Base-by-base conservation (phyloP, 2,113 vertebrate species). In the Sander vitreus region DNA sequence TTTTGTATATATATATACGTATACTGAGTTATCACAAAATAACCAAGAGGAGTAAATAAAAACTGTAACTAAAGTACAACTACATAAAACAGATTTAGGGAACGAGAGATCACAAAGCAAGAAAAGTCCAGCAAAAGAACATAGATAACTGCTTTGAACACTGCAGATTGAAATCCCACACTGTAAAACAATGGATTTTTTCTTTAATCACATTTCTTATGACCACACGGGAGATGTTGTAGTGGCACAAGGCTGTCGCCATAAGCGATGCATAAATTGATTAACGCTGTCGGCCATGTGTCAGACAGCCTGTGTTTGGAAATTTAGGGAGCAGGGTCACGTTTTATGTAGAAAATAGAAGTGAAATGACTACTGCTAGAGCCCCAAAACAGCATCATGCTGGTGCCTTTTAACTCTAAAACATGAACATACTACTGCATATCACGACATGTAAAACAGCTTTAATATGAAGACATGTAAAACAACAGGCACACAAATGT, bases 211-310 rank as follows among this genome's bases (percentile, higher is more conserved):
- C 8, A 53, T 71, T 66, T 74, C 68, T 43, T 39, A 12, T 16
- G 10, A 30, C 33, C 50, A 72, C 67, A 19, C 30, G 7, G 27
- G 47, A 75, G 54, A 13, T n/a, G 13, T 53, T 47, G 39, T 5
- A 47, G 43, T 9, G 39, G 50, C 59, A 58, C 13, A 12, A 53
- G 50, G 18, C 39, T 11, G 9, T 55, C 30, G 54, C 16, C 23
- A 33, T 39, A 5, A 69, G 11, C 33, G 16, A 81, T 72, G 70
- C 65, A 84, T 76, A 65, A 76, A 66, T 78, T 72, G 57, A 74
- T 77, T 70, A 80, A 50, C 11, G 33, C 53, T 45, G 72, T 53
- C 11, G 36, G 64, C 45, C 53, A 39, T 30, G 47, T 74, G 79
- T 67, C 63, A 63, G 67, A 75, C 48, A 27, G 39, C 47, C 39